These are phyloP conservation scores for Pogonus chalceus DNA, from an alignment of 1,140 invertebrate genomes.

Conservation along the genomic window DNA sequence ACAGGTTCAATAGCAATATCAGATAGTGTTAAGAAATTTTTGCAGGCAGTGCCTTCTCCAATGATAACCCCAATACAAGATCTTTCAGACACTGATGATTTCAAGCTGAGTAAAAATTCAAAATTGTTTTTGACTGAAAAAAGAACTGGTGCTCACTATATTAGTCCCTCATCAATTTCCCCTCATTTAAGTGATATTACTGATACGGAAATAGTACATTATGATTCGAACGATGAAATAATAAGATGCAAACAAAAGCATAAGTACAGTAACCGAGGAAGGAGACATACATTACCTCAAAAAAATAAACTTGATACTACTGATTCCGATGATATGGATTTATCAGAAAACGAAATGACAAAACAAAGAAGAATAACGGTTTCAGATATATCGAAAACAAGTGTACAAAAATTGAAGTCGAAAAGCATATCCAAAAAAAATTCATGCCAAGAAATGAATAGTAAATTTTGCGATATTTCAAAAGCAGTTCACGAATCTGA, in stretches of 20 bases:
- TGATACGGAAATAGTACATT: slow-evolving; percentile 28
- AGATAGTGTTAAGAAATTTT: neutral
- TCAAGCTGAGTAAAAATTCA: slow-evolving; percentile 13
- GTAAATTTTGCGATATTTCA: too few species aligned
- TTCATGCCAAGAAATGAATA: too few species aligned
- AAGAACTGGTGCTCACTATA: neutral
- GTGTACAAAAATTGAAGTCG: too few species aligned
- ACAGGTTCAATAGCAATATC: neutral
- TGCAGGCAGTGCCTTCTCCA: neutral
- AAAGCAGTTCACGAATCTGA: neutral
- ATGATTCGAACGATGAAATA: slow-evolving; percentile 27
- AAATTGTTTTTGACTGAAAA: too few species aligned
- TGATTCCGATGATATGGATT: neutral
- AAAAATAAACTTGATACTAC: neutral
- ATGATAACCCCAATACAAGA: neutral
- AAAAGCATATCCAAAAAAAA: too few species aligned
- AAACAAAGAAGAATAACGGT: neutral
- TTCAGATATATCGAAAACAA: neutral
- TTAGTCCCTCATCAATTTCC: slow-evolving; percentile 11
- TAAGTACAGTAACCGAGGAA: neutral
- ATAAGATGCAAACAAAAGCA: slow-evolving; percentile 21
- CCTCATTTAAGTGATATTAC: slow-evolving; percentile 21
- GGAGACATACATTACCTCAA: slow-evolving; percentile 7
- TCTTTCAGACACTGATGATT: slow-evolving; percentile 14
- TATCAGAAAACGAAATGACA: neutral